These are phyloP conservation scores for Acanthaster planci DNA, from an alignment of 35 echinoderm and acorn worm species.

Conservation along the genomic window DNA sequence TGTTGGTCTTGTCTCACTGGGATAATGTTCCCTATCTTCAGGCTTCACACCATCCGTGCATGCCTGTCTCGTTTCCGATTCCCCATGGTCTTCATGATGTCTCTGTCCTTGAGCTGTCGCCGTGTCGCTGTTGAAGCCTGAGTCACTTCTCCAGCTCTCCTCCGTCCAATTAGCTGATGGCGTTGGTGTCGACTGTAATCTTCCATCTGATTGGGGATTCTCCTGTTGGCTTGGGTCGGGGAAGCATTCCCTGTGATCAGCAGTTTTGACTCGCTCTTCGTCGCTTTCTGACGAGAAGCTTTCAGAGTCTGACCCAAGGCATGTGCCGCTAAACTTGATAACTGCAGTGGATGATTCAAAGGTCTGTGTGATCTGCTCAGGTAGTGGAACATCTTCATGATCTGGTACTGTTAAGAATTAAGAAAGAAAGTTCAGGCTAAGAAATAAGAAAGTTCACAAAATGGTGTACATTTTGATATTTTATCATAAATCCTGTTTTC, in stretches of 20 bases:
- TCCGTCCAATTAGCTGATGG: constrained; percentile 32
- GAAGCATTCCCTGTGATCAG: neutral
- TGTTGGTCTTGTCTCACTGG: neutral
- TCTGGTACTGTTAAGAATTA: too few species aligned
- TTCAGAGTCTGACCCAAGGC: constrained; percentile 47
- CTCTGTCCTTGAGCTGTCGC: neutral
- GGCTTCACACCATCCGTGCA: neutral
- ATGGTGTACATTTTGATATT: too few species aligned
- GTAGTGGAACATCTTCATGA: neutral
- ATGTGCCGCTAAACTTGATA: constrained; percentile 62
- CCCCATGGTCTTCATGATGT: neutral
- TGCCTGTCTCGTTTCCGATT: neutral
- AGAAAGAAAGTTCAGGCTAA: too few species aligned
- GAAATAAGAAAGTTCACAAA: too few species aligned
- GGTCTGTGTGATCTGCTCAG: constrained; percentile 27
- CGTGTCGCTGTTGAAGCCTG: constrained; percentile 60
- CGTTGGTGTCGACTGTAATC: neutral
- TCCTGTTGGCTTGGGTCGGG: neutral
- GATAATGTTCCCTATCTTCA: neutral
- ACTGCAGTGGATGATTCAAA: constrained; percentile 72
- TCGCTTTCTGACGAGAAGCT: constrained; percentile 40
- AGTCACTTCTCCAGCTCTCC: constrained; percentile 74
- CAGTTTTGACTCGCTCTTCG: constrained; percentile 7
- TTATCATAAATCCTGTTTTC: too few species aligned
- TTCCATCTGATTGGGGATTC: neutral